Evolutionary conservation across 2,113 vertebrate species (phyloP).

Genomic region (Catharus bicknelli): DNA sequence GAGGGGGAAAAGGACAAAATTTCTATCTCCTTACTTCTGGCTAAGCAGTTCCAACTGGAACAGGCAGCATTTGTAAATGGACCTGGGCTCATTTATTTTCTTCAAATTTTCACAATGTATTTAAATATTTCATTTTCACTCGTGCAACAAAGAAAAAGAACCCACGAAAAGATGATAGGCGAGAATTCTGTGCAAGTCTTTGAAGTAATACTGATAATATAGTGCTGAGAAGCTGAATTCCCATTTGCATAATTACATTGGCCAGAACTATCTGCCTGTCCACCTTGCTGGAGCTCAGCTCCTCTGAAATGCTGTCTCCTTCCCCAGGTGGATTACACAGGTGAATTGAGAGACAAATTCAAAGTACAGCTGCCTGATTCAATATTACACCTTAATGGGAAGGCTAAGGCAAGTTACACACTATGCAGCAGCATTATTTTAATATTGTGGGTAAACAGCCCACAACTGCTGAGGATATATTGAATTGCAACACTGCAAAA

Average conservation of each 20-base stretch:
- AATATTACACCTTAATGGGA: conserved; percentile 30
- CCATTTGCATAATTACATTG: conserved; percentile 67
- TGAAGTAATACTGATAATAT: conserved; percentile 44
- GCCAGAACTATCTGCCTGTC: conserved; percentile 48
- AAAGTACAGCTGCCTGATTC: conserved; percentile 24
- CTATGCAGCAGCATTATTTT: background rate
- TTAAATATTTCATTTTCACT: conserved; percentile 49
- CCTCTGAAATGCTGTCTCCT: conserved; percentile 25
- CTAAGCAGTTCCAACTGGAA: background rate
- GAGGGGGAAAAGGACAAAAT: background rate
- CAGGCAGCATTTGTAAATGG: background rate
- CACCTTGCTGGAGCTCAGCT: conserved; percentile 41
- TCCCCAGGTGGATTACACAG: conserved; percentile 34
- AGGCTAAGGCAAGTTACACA: background rate
- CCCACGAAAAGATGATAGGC: conserved; percentile 4
- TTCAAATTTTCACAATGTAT: background rate
- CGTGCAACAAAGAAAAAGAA: conserved; percentile 26
- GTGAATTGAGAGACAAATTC: conserved; percentile 27
- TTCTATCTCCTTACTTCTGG: background rate
- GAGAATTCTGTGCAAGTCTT: conserved; percentile 20
- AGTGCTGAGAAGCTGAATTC: conserved; percentile 36
- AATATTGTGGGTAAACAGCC: background rate
- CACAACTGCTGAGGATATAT: background rate
- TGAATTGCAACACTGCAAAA: background rate
- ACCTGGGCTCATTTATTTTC: conserved; percentile 15